Evolutionary conservation across 2,888 invertebrate species (phyloP).

Genomic region (Pachliopta kotzebuea): DNA sequence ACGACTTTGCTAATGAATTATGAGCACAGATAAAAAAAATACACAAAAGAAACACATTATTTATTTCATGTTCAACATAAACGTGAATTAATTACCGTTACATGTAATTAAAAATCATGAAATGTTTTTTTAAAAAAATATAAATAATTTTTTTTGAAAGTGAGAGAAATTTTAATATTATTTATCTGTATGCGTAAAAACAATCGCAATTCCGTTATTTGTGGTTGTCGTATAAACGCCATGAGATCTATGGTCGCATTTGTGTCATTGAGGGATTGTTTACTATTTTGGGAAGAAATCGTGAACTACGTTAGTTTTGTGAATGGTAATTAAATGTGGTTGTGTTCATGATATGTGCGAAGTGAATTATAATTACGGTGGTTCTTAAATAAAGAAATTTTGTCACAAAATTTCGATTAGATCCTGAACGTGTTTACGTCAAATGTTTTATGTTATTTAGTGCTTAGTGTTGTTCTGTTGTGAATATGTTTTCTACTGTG

Average conservation of each 20-base stretch:
- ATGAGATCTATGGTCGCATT: constrained; percentile 73
- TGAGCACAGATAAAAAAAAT: not conserved
- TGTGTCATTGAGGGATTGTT: constrained; percentile 75
- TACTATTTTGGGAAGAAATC: constrained; percentile 67
- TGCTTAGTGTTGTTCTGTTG: constrained; percentile 45
- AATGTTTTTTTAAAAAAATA: too few relatives aligned
- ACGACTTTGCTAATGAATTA: not conserved
- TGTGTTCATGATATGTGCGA: constrained; percentile 31
- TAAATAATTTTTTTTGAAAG: not conserved
- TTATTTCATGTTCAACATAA: not conserved
- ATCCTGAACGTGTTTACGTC: constrained; percentile 68
- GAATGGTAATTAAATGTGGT: constrained; percentile 31
- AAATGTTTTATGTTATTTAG: constrained; percentile 57
- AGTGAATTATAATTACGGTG: constrained; percentile 21
- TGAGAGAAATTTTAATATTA: not conserved
- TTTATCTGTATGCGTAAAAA: constrained; percentile 41
- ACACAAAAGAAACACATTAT: too few relatives aligned
- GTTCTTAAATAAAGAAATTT: constrained; percentile 32
- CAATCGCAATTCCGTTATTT: constrained; percentile 63
- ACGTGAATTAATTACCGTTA: not conserved
- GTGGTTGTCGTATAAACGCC: constrained; percentile 71
- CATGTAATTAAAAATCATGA: not conserved
- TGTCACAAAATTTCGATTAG: constrained; percentile 35
- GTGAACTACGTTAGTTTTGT: constrained; percentile 37
- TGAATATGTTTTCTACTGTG: constrained; percentile 47